Evolutionary conservation across 37 sponge, comb jelly and placozoan species (phyloP).

Genomic region (Mnemiopsis leidyi): DNA sequence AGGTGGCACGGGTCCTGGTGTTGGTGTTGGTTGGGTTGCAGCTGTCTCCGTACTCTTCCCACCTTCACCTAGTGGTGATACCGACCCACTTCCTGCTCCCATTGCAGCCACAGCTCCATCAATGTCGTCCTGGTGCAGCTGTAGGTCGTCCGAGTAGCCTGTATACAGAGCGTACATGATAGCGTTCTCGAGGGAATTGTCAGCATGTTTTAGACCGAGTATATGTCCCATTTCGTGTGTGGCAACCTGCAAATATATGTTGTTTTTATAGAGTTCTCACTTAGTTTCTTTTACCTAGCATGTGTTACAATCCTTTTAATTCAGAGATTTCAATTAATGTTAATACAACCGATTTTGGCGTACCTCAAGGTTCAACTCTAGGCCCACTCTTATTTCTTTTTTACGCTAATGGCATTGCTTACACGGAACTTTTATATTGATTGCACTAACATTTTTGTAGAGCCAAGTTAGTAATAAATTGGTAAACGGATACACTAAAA

Average conservation of each 20-base stretch:
- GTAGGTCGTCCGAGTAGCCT: slow-evolving; percentile 27
- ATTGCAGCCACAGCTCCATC: neutral
- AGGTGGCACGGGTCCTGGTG: neutral
- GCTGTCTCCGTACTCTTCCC: neutral
- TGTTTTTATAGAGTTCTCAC: too few relatives aligned
- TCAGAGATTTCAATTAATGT: too few relatives aligned
- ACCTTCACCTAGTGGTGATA: neutral
- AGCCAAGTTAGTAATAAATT: too few relatives aligned
- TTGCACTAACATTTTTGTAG: too few relatives aligned
- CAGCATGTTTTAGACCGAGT: slow-evolving; percentile 7
- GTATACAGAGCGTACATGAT: slow-evolving; percentile 44
- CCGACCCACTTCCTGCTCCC: neutral
- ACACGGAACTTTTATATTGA: too few relatives aligned
- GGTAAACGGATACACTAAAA: too few relatives aligned
- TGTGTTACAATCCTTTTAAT: too few relatives aligned
- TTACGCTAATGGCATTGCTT: too few relatives aligned
- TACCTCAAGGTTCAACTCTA: too few relatives aligned
- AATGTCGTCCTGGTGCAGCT: slow-evolving; percentile 1
- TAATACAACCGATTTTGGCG: too few relatives aligned
- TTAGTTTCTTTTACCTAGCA: too few relatives aligned
- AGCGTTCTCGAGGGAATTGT: neutral
- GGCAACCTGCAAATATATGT: slow-evolving; percentile 8
- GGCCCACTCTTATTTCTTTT: too few relatives aligned
- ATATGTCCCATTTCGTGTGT: slow-evolving; percentile 31
- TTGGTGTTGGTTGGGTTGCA: neutral